Evolutionary conservation across 2,797 vertebrate species (phyloP).

Genomic region (Pseudopleuronectes americanus): DNA sequence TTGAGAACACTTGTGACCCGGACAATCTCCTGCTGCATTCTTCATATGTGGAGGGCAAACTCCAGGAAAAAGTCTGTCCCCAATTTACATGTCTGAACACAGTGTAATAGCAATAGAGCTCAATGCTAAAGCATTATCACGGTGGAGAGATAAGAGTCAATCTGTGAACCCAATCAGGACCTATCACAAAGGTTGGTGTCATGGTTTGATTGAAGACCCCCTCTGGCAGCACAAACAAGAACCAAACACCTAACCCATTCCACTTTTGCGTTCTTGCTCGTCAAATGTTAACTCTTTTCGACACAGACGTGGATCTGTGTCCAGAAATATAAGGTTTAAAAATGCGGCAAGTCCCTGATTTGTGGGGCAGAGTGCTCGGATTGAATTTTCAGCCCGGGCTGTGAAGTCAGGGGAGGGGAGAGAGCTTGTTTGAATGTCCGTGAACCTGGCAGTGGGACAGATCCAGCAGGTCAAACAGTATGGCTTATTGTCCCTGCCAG

Average conservation of each 20-base stretch:
- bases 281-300: background rate
- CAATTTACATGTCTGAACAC: no score
- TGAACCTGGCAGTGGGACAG: conserved; percentile 65
- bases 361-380: conserved; percentile 25
- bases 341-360: conserved; percentile 22
- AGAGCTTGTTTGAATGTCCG: conserved; percentile 53
- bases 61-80: no score
- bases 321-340: conserved; percentile 11
- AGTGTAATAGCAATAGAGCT: no score
- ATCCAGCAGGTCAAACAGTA: conserved; percentile 70
- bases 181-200: background rate
- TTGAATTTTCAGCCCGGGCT: conserved; percentile 29
- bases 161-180: background rate
- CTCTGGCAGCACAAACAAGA: background rate
- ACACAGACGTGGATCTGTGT: conserved; percentile 7
- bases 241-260: background rate
- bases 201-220: background rate
- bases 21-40: no score
- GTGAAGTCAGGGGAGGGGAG: conserved; percentile 39
- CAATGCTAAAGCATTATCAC: no score
- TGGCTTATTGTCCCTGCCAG: conserved; percentile 75
- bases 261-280: background rate
- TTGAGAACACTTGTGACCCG: no score
- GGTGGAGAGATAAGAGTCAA: background rate
- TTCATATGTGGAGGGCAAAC: no score